These are phyloP conservation scores for Brachylomia viminalis DNA, from an alignment of 2,888 invertebrate species.

Conservation along the genomic window DNA sequence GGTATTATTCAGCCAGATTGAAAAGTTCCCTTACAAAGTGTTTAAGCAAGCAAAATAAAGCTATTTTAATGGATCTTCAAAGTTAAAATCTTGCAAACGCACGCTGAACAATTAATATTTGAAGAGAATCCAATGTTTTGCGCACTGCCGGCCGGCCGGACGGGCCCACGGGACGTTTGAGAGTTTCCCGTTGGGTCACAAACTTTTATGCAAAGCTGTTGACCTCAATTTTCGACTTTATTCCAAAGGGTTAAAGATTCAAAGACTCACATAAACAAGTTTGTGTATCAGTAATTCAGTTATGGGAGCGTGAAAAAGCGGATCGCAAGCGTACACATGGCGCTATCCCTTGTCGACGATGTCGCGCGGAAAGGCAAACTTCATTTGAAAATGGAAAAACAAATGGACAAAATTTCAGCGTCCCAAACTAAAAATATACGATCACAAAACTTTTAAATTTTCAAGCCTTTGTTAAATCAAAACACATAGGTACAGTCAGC, in stretches of 20 bases:
- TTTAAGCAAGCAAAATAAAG: not conserved
- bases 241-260: constrained; percentile 39
- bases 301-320: constrained; percentile 77
- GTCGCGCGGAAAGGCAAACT: constrained; percentile 75
- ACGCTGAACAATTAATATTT: constrained; percentile 70
- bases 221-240: constrained; percentile 55
- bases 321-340: constrained; percentile 73
- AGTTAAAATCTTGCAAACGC: constrained; percentile 57
- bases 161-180: constrained; percentile 67
- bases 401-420: constrained; percentile 7
- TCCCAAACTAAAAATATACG: constrained; percentile 36
- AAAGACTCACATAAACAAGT: constrained; percentile 41
- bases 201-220: constrained; percentile 29
- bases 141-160: constrained; percentile 63
- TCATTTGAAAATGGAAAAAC: constrained; percentile 66
- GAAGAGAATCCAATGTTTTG: constrained; percentile 71
- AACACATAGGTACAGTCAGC: not conserved
- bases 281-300: constrained; percentile 74
- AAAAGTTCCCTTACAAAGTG: not conserved
- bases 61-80: constrained; percentile 12
- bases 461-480: constrained; percentile 7
- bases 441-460: constrained; percentile 27
- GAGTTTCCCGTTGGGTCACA: constrained; percentile 59
- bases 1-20: constrained; percentile 4
- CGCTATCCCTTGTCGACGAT: constrained; percentile 74